phyloP scores from a whole-genome alignment of 2,797 vertebrate species.

The Eulemur mongoz region DNA sequence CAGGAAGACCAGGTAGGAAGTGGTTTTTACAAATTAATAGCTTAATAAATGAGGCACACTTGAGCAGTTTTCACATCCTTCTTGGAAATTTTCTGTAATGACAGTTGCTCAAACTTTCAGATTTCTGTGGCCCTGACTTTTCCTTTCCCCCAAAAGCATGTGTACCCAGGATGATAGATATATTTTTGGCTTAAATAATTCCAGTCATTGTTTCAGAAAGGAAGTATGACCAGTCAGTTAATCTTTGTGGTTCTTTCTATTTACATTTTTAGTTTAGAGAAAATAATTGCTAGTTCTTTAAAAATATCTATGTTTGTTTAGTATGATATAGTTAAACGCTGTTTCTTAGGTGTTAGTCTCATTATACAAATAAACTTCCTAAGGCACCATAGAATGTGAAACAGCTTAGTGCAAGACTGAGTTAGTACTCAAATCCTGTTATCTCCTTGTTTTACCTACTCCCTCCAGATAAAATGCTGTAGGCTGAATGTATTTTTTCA shows the following conservation, averaged over 20 bases:
- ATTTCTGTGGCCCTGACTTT: background rate
- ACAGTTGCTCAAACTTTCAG: background rate
- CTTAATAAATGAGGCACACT: background rate
- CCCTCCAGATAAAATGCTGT: background rate
- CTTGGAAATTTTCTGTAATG: background rate
- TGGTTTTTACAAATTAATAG: background rate
- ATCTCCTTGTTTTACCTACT: conserved; percentile 1
- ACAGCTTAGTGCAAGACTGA: background rate
- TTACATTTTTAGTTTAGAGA: conserved; percentile 38
- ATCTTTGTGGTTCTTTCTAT: conserved; percentile 23
- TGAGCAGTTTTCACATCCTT: background rate
- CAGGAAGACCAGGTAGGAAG: background rate
- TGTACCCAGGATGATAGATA: background rate
- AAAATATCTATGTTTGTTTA: background rate
- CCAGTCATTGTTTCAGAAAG: background rate
- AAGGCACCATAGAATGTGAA: background rate
- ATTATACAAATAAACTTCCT: conserved; percentile 21
- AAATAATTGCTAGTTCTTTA: background rate
- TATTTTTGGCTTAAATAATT: background rate
- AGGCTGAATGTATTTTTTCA: background rate
- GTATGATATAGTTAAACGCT: background rate
- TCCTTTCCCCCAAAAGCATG: background rate
- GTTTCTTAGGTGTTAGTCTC: background rate
- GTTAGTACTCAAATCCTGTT: background rate
- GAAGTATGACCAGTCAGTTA: background rate